These are phyloP conservation scores for Drosophila limbata DNA, from an alignment of 2,888 invertebrate species.

Conservation along the genomic window DNA sequence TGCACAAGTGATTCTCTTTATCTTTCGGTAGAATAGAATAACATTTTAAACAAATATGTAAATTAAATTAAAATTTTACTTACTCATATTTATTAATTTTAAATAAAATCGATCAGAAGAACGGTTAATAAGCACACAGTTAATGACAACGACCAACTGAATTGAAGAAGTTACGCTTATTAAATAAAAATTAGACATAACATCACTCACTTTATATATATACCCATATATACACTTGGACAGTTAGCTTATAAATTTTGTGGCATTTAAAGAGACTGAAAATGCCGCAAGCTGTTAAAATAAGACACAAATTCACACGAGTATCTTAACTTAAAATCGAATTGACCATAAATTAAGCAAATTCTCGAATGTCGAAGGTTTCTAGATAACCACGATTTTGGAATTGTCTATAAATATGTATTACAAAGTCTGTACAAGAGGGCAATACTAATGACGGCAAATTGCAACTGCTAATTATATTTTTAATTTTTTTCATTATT, in stretches of 20 bases:
- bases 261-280: constrained; percentile 50
- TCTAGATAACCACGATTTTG: constrained; percentile 21
- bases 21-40: too few species aligned
- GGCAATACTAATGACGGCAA: constrained; percentile 3
- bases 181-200: constrained; percentile 29
- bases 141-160: constrained; percentile 34
- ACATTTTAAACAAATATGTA: too few species aligned
- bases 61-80: too few species aligned
- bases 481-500: not conserved
- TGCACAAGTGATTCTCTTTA: too few species aligned
- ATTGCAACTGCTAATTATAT: constrained; percentile 5
- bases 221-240: not conserved
- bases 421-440: constrained; percentile 2
- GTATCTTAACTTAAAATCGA: constrained; percentile 17
- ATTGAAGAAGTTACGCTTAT: not conserved
- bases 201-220: not conserved
- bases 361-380: not conserved
- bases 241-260: constrained; percentile 56
- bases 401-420: constrained; percentile 50
- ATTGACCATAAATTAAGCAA: constrained; percentile 28
- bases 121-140: not conserved
- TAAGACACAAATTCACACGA: constrained; percentile 32
- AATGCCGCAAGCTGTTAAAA: constrained; percentile 60
- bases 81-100: constrained; percentile 38
- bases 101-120: not conserved